A percentile compares a stretch with the other conserved stretches of the same genome.
Evolutionary conservation across 2,113 vertebrate species (phyloP).

Genomic region (Charina bottae): DNA sequence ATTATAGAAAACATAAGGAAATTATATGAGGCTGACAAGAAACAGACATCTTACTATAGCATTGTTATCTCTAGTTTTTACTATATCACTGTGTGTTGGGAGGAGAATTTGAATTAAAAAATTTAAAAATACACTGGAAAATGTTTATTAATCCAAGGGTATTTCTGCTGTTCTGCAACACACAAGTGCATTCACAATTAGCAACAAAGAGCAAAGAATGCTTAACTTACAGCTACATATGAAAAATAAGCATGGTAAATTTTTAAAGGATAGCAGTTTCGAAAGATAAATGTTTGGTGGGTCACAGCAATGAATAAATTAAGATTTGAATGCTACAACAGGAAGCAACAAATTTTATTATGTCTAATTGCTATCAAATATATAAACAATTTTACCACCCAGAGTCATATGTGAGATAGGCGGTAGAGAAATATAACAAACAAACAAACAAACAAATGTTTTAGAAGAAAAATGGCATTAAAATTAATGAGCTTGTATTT

Average conservation of each 20-base stretch:
- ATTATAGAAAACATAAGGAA: background rate
- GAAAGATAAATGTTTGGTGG: slow-evolving; percentile 19
- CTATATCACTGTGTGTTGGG: background rate
- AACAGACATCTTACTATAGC: background rate
- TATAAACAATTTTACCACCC: background rate
- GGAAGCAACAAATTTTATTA: background rate
- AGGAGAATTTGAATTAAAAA: background rate
- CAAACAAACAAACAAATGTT: background rate
- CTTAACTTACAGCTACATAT: background rate
- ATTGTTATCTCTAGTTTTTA: background rate
- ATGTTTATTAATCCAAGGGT: background rate
- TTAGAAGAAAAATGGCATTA: background rate
- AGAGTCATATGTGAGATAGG: too few relatives aligned
- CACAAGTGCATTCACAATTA: background rate
- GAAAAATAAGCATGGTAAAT: background rate
- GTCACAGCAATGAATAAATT: background rate
- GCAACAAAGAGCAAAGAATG: background rate
- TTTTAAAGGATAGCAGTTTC: slow-evolving; percentile 2
- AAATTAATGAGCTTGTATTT: background rate
- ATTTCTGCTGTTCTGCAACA: background rate
- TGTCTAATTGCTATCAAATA: background rate
- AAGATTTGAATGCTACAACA: slow-evolving; percentile 4
- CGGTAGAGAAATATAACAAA: too few relatives aligned
- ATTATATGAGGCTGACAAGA: background rate
- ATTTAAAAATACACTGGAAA: background rate